A percentile compares a stretch with the other conserved stretches of the same genome.
Evolutionary conservation across 1,140 invertebrate species (phyloP).

Genomic region (Drosophila nikananu): DNA sequence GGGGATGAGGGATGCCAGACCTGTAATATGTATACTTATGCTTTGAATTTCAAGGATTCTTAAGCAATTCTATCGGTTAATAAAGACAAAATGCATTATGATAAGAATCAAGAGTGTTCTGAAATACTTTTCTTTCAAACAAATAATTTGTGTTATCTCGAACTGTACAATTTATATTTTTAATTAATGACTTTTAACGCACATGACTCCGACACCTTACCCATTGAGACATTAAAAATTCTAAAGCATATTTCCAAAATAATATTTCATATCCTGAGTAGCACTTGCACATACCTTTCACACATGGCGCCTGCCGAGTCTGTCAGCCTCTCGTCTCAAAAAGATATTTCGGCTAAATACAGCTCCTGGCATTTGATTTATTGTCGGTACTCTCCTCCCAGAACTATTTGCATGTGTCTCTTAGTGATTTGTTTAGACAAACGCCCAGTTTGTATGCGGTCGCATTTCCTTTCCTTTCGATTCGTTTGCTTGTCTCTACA

Average conservation of each 20-base stretch:
- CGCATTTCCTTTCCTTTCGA: slow-evolving; percentile 32
- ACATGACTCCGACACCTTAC: not conserved
- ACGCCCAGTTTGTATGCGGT: slow-evolving; percentile 44
- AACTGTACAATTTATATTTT: not conserved
- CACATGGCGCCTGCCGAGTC: slow-evolving; percentile 28
- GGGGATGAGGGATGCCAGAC: not conserved
- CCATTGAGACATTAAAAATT: not conserved
- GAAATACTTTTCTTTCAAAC: not conserved
- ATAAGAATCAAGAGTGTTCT: not conserved
- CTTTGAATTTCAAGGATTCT: not conserved
- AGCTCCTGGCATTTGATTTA: slow-evolving; percentile 75
- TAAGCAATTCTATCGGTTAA: not conserved
- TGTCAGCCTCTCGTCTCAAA: slow-evolving; percentile 40
- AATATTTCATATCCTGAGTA: not conserved
- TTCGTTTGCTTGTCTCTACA: slow-evolving; percentile 62
- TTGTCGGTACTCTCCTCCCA: slow-evolving; percentile 28
- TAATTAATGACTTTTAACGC: too few relatives aligned
- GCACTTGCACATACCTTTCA: not conserved
- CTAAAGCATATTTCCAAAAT: not conserved
- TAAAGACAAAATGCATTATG: not conserved
- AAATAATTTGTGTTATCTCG: not conserved
- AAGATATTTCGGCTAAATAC: slow-evolving; percentile 72
- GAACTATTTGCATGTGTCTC: slow-evolving; percentile 51
- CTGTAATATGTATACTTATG: not conserved
- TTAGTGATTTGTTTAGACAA: slow-evolving; percentile 77